Base-by-base conservation (phyloP, 2,113 vertebrate species). In the Hassar affinis region DNA sequence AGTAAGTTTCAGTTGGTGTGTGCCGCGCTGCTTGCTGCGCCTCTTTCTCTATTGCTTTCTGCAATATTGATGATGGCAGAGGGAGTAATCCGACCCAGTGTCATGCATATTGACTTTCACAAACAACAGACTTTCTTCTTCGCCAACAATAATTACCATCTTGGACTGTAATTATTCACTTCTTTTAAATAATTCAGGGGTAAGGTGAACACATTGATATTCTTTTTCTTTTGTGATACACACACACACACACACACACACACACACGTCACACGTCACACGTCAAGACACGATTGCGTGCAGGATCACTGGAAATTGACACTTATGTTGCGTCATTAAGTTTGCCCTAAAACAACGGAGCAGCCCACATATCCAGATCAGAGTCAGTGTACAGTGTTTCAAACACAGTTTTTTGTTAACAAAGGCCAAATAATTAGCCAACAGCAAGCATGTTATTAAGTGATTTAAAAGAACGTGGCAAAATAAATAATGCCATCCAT, bases 101-200 rank as follows among this genome's bases (percentile, higher is more conserved):
- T 56, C 78, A 85, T 82, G 87, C 79, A n/a, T 88, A 27, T 89
- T 89, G 89, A 88, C 92, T 90, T 87, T 85, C 89, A 80, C 49
- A 86, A 88, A 88, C 91, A 90, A 88, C 88, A 86, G 56, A 87
- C 86, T 85, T 80, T 56, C 87, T 88, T 76, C 86, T 88, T 90
- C 86, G 82, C 83, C 90, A 85, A 80, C 92, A 88, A 84, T 84
- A 94, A 95, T 93, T 91, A 94, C 93, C 93, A 91, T 90, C 91
- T 86, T 92, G 86, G 90, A 89, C 90, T 92, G 93, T 95, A 95
- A 96, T 95, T 95, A 95, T 94, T 92, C 91, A 88, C 91, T 89
- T 90, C 85, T 87, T 94, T 89, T 94, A 90, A 93, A 95, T 95
- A 92, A 96, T 95, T 93, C 79, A 93, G 88, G 90, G 86, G 64